A percentile compares a stretch with the other conserved stretches of the same genome.
These are phyloP conservation scores for Halcyon smyrnensis DNA, from an alignment of 2,797 vertebrate genomes.

Conservation along the genomic window DNA sequence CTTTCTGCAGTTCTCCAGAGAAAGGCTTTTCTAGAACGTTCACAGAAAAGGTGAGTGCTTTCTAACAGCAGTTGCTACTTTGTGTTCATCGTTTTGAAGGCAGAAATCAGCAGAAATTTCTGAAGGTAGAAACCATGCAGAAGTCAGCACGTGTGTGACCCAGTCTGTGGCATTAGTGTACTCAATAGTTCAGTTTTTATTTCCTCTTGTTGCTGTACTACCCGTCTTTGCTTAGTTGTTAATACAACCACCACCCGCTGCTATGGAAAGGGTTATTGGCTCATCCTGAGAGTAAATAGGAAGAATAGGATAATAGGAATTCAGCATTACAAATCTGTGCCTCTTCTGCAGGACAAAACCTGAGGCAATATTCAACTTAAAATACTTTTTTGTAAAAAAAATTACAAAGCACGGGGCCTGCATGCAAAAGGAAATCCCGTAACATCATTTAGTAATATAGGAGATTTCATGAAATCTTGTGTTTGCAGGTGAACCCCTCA, in stretches of 20 bases:
- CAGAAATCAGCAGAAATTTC: background rate
- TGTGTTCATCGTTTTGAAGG: background rate
- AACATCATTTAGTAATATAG: background rate
- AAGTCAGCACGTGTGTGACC: background rate
- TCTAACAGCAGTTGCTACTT: background rate
- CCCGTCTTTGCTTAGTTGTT: background rate
- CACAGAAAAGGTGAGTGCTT: background rate
- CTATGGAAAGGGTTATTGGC: background rate
- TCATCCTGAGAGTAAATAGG: background rate
- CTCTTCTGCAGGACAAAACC: background rate
- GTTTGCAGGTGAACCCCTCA: background rate
- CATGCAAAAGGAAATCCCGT: background rate
- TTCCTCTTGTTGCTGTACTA: background rate
- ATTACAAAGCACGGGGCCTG: accelerated
- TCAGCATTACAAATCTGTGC: background rate
- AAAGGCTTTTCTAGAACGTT: background rate
- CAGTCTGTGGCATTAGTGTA: background rate
- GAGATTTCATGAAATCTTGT: accelerated
- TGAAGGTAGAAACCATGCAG: background rate
- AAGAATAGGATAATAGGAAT: background rate
- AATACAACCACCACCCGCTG: background rate
- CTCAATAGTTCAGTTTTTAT: background rate
- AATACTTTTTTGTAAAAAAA: background rate
- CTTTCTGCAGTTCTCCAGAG: background rate
- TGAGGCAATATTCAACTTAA: background rate